phyloP scores from a whole-genome alignment of 2,888 invertebrate genomes.

The Torymus texanus region DNA sequence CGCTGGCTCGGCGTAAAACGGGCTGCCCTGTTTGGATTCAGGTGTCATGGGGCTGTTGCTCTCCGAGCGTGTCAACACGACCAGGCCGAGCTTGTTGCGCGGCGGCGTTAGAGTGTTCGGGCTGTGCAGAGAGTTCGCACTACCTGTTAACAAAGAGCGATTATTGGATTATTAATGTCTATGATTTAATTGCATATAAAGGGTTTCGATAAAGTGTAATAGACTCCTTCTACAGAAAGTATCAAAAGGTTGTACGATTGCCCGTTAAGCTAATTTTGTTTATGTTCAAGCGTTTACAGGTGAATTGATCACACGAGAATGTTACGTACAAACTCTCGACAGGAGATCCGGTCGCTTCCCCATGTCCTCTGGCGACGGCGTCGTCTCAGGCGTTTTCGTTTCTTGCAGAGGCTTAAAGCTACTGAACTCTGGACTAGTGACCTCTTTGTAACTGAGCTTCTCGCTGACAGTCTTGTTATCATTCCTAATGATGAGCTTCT shows the following conservation, averaged over 20 bases:
- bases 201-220: too few relatives aligned
- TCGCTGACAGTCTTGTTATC: conserved; percentile 67
- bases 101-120: conserved; percentile 70
- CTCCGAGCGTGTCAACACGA: conserved; percentile 69
- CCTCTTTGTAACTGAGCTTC: conserved; percentile 71
- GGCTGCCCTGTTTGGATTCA: conserved; percentile 84
- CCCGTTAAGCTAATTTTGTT: too few relatives aligned
- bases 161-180: too few relatives aligned
- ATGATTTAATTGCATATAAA: too few relatives aligned
- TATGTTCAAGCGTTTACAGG: too few relatives aligned
- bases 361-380: conserved; percentile 56
- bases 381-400: conserved; percentile 61
- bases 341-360: conserved; percentile 71
- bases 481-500: conserved; percentile 68
- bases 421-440: conserved; percentile 71
- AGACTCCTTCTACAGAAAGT: too few relatives aligned
- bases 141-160: conserved; percentile 71
- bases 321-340: conserved; percentile 72
- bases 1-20: conserved; percentile 93
- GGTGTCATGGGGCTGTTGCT: conserved; percentile 71
- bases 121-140: conserved; percentile 78
- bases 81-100: conserved; percentile 70
- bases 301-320: neutral
- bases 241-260: too few relatives aligned
- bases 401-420: conserved; percentile 72